These are phyloP conservation scores for Digitonthophagus gazella DNA, from an alignment of 2,888 invertebrate species.

Conservation along the genomic window DNA sequence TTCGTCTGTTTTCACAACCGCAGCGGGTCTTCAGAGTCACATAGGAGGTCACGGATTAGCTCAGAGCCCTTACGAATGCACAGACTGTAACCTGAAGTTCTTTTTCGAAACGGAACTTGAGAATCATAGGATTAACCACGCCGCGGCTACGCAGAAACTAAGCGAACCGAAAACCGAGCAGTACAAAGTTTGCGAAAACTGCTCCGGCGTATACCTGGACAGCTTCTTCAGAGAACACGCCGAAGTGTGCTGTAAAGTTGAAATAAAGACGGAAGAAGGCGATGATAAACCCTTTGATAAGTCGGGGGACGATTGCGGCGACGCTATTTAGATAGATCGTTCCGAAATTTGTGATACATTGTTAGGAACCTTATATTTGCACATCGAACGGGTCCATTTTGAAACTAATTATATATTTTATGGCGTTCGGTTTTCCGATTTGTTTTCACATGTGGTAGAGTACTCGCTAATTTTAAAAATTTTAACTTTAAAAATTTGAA, in stretches of 20 bases:
- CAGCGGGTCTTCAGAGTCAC: slow-evolving; percentile 78
- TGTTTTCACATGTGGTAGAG: neutral
- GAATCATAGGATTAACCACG: slow-evolving; percentile 64
- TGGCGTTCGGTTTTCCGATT: slow-evolving; percentile 2
- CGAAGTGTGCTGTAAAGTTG: slow-evolving; percentile 22
- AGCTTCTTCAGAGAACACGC: slow-evolving; percentile 21
- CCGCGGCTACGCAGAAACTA: slow-evolving; percentile 7
- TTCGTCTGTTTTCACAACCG: slow-evolving; percentile 81
- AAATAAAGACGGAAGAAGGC: slow-evolving; percentile 22
- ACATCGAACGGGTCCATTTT: slow-evolving; percentile 14
- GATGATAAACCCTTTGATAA: slow-evolving; percentile 11
- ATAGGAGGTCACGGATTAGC: slow-evolving; percentile 76
- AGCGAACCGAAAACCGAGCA: slow-evolving; percentile 18
- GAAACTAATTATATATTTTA: slow-evolving; percentile 13
- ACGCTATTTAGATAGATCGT: slow-evolving; percentile 5
- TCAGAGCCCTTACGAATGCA: slow-evolving; percentile 82
- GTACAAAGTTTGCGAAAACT: slow-evolving; percentile 23
- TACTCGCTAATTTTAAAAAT: neutral
- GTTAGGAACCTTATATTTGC: slow-evolving; percentile 13
- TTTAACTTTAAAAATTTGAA: too few species aligned
- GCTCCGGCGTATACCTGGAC: slow-evolving; percentile 21
- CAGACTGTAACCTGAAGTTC: slow-evolving; percentile 78
- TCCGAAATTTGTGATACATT: slow-evolving; percentile 17
- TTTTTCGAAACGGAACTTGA: slow-evolving; percentile 90
- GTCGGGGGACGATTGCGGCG: neutral